Evolutionary conservation across 2,797 vertebrate genomes (phyloP), one percentile per base, ranked within the genome.

Genomic region (Menidia menidia): DNA sequence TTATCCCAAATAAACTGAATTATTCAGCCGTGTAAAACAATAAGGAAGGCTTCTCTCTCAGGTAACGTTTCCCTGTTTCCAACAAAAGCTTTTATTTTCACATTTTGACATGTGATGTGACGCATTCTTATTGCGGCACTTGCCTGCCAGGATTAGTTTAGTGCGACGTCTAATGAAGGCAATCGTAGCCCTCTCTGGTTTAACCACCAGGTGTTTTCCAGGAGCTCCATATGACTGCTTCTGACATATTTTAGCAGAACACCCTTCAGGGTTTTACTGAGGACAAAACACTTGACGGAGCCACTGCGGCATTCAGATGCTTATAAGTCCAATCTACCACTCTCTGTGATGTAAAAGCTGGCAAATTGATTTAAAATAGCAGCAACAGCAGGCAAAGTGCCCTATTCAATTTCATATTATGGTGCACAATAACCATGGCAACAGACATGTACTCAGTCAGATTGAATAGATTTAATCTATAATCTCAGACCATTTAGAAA

Each of bases 391-490:
- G 77, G 67, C 68, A 77, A 86, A 89, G 89, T 90, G 81, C 88
- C 78, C 85, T 80, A 87, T 91, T 93, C 86, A 83, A 79, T 78
- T 84, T 84, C 72, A 82, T 86, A 89, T 83, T 86, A 85, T 75
- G 78, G 74, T 64, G 83, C 85, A 73, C 68, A 75, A 92, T 93
- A 92, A 89, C 93, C 91, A 94, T 93, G 87, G 93, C 91, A 94
- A 94, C 93, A 88, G 82, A 77, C 87, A 87, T 90, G 87, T 90
- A 78, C 63, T 80, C 31, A 19, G 76, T 80, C 64, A 78, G 83
- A 86, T 81, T 89, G 84, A 87, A 87, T 84, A 85, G 88, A 85
- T 84, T 86, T 85, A 87, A 90, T 90, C 86, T 89, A 88, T 86
- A 88, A 89, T 87, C 76, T 86, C 75, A 81, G 82, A 77, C 80